Percentiles rank a stretch among this genome's conserved stretches.
Evolutionary conservation across 2,888 invertebrate species (phyloP).

Genomic region (Caenorhabditis afra): DNA sequence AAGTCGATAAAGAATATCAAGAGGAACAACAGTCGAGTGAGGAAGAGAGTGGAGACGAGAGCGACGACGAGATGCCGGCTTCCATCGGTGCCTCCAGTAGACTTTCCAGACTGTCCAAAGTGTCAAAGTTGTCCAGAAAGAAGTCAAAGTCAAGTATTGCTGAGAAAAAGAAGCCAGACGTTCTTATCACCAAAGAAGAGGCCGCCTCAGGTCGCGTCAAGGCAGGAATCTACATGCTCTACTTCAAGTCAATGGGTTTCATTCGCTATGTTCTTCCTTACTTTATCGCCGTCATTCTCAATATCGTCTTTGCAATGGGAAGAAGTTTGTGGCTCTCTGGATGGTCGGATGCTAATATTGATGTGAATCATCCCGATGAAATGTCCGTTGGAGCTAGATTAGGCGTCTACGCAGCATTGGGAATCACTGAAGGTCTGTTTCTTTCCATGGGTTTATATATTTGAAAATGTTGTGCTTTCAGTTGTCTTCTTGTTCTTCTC

Average conservation of each 20-base stretch:
- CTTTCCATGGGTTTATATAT: not conserved
- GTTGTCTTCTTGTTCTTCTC: conserved; percentile 70
- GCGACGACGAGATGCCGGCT: conserved; percentile 33
- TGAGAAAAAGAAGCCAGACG: too few species aligned
- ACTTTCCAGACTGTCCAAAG: conserved; percentile 35
- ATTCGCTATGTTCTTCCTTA: conserved; percentile 68
- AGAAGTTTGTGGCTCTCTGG: conserved; percentile 78
- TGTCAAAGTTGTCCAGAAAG: conserved; percentile 32
- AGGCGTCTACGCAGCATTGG: conserved; percentile 75
- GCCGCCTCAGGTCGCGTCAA: conserved; percentile 79
- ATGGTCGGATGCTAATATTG: conserved; percentile 78
- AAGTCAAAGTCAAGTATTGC: conserved; percentile 40
- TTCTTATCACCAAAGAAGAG: conserved; percentile 71
- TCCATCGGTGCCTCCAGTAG: conserved; percentile 23
- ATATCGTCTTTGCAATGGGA: conserved; percentile 70
- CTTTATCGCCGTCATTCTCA: conserved; percentile 48
- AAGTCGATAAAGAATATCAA: conserved; percentile 52
- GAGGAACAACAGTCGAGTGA: conserved; percentile 36
- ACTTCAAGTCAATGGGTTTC: conserved; percentile 77
- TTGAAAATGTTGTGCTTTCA: conserved; percentile 24
- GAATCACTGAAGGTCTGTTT: conserved; percentile 71
- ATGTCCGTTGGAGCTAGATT: conserved; percentile 69
- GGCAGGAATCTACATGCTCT: conserved; percentile 70
- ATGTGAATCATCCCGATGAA: conserved; percentile 51
- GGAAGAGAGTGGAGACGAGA: conserved; percentile 47